Evolutionary conservation across 23 tunicate genomes (phyloP), one percentile per base, ranked within the genome.

Genomic region (Halocynthia aurantium): DNA sequence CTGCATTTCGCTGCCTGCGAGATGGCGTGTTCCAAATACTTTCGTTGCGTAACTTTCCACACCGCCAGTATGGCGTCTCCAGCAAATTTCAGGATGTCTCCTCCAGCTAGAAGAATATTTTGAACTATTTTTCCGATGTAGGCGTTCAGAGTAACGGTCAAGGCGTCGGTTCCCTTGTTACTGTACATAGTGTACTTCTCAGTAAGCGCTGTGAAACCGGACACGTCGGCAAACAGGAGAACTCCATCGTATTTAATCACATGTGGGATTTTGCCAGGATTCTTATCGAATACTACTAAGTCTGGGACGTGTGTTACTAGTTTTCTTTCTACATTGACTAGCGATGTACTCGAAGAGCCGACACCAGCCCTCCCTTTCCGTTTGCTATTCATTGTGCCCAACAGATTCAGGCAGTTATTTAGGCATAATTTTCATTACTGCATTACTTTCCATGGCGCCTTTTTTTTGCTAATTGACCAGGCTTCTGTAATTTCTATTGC

Each of bases 31-130:
- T 78, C 50, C 15, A 94, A 67, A 81, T 83, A 78, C 21, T 76
- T 17, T 64, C 98, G 57, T 71, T 73, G 31, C 61, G 79, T 94
- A 11, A 88, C 94, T 81, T 82, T 88, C 99, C 99, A 94, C 8
- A 91, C 91, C 7, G 99, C 99, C 19, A 94, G 78, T 22, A 94
- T 94, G 15, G 99, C 99, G 77, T 94, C 99, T 15, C 99, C 99
- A 21, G 99, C 99, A 72, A 94, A 94, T 73, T 94, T 94, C 15
- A 94, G 76, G 68, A 94, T 76, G 65, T 94, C 99, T 8, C 99
- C 96, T 10, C 99, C 99, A 10, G 83, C 52, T 67, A 77, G 82
- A 11, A 94, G 81, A 31, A 94, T 88, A 53, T 81, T 57, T 70
- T 88, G 81, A 6, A 88, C 94, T 17, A 94, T 94, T 75, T 85